Percentiles rank a stretch among this genome's conserved stretches.
Conservation (phyloP, 2,113 vertebrate genomes). For the Thamnaconus septentrionalis region DNA sequence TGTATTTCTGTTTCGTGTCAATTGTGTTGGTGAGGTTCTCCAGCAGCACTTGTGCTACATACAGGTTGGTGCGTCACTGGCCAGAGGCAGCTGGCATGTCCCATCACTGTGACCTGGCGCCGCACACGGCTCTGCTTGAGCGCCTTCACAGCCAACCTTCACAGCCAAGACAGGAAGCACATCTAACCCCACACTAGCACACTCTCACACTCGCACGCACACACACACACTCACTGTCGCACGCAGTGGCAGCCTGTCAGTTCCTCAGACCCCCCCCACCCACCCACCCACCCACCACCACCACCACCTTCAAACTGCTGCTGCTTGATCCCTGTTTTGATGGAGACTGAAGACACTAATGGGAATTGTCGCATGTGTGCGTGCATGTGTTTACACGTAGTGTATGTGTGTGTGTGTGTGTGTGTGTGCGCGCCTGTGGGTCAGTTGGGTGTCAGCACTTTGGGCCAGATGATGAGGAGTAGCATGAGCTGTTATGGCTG, state of each 20-base stretch:
- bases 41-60: slow-evolving; percentile 13
- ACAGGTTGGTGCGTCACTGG: slow-evolving; percentile 12
- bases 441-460: slow-evolving; percentile 23
- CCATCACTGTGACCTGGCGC: slow-evolving; percentile 53
- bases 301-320: slow-evolving; percentile 53
- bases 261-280: slow-evolving; percentile 9
- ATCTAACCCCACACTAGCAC: too few species aligned
- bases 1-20: background rate
- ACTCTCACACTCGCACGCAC: background rate
- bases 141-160: slow-evolving; percentile 33
- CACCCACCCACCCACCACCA: slow-evolving; percentile 36
- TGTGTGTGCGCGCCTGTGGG: background rate
- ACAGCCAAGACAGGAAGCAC: slow-evolving; percentile 22
- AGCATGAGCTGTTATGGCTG: slow-evolving; percentile 36
- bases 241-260: slow-evolving; percentile 41
- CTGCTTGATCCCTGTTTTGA: slow-evolving; percentile 75
- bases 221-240: slow-evolving; percentile 2
- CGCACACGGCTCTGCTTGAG: slow-evolving; percentile 28
- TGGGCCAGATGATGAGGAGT: slow-evolving; percentile 35
- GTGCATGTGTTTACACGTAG: slow-evolving; percentile 13
- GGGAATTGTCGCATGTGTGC: slow-evolving; percentile 40
- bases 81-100: slow-evolving; percentile 52
- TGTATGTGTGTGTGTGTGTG: slow-evolving; percentile 17
- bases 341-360: slow-evolving; percentile 72
- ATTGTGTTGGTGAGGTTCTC: slow-evolving; percentile 18